A percentile compares a stretch with the other conserved stretches of the same genome.
phyloP scores from a whole-genome alignment of 2,797 vertebrate genomes.

The Danio tinwini region DNA sequence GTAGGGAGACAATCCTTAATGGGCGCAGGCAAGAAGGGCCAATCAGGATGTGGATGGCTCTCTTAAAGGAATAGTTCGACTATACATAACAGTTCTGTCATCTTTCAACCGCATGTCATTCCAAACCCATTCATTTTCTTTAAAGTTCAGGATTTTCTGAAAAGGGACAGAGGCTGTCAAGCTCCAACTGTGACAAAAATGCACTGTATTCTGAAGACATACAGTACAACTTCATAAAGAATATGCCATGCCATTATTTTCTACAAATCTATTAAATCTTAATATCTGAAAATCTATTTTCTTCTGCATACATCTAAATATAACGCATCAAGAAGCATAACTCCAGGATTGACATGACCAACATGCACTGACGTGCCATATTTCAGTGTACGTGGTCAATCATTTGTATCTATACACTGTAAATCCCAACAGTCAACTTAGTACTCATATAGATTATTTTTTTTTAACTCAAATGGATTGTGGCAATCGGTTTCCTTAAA shows the following conservation, averaged over 20 bases:
- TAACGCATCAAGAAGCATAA: neutral
- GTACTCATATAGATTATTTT: too few relatives aligned
- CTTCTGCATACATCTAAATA: neutral
- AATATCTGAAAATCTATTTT: neutral
- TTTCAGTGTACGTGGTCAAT: neutral
- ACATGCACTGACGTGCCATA: neutral
- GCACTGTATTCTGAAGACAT: neutral
- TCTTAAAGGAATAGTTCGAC: slow-evolving; percentile 14
- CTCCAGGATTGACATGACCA: neutral
- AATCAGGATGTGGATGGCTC: slow-evolving; percentile 37
- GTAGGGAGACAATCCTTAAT: slow-evolving; percentile 15
- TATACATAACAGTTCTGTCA: neutral
- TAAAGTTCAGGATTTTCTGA: neutral
- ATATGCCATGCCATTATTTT: too few relatives aligned
- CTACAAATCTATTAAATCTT: neutral
- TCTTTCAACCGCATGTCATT: neutral
- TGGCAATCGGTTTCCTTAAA: too few relatives aligned
- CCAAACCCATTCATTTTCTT: neutral
- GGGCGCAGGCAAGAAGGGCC: neutral
- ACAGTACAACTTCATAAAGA: neutral
- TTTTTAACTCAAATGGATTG: too few relatives aligned
- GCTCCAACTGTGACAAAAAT: neutral
- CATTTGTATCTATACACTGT: neutral
- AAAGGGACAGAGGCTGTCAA: neutral
- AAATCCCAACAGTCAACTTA: too few relatives aligned